Percentiles rank a stretch among this genome's conserved stretches.
Evolutionary conservation across 2,113 vertebrate genomes (phyloP).

Genomic region (Pterocles orientalis): DNA sequence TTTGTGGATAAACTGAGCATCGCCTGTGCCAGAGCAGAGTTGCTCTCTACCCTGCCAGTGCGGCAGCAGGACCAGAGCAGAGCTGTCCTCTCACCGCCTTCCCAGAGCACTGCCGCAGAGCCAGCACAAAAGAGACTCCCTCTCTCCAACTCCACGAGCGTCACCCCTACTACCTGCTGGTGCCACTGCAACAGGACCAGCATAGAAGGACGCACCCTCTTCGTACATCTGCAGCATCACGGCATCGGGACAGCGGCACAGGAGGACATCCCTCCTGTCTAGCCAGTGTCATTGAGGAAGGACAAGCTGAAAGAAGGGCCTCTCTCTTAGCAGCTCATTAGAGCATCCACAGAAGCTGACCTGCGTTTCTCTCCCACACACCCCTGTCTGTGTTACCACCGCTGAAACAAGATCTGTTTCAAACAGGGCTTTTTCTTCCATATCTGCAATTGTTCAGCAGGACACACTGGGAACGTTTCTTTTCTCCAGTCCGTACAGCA

Average conservation of each 20-base stretch:
- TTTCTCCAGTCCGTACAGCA: background rate
- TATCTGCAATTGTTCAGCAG: background rate
- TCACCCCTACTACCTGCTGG: background rate
- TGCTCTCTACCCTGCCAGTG: constrained; percentile 6
- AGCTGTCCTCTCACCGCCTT: background rate
- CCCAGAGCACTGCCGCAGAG: background rate
- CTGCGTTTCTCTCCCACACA: background rate
- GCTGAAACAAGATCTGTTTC: background rate
- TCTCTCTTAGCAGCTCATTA: background rate
- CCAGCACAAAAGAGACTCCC: background rate
- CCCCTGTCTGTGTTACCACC: background rate
- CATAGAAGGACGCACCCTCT: background rate
- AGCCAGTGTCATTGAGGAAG: background rate
- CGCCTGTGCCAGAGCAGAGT: background rate
- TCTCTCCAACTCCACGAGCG: background rate
- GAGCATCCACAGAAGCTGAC: background rate
- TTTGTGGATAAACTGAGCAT: constrained; percentile 25
- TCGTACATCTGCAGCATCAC: background rate
- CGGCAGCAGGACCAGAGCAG: background rate
- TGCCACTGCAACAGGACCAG: background rate
- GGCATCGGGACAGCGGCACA: background rate
- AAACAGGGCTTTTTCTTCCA: background rate
- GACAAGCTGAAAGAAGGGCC: background rate
- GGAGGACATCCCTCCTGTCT: background rate
- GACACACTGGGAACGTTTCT: background rate